A percentile compares a stretch with the other conserved stretches of the same genome.
phyloP scores from a whole-genome alignment of 2,113 vertebrate genomes.

The Micromys minutus region DNA sequence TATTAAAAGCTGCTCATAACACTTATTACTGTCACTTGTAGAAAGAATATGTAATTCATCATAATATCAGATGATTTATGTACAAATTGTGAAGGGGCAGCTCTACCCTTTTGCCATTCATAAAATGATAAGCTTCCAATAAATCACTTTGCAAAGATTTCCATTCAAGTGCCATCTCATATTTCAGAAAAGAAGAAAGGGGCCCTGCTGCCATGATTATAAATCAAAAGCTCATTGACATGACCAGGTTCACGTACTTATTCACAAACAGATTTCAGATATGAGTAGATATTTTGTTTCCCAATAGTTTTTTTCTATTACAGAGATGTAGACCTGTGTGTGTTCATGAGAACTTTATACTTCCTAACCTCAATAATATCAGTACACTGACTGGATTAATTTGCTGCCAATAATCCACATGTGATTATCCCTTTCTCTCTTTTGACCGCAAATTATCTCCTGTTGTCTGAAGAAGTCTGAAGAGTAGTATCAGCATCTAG shows the following conservation, averaged over 20 bases:
- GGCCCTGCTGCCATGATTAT: neutral
- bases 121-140: constrained; percentile 7
- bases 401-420: neutral
- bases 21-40: constrained; percentile 60
- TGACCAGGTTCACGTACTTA: constrained; percentile 10
- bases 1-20: constrained; percentile 70
- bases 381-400: neutral
- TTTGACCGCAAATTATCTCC: neutral
- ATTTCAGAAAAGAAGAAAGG: constrained; percentile 36
- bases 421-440: neutral
- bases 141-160: constrained; percentile 54
- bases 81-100: neutral
- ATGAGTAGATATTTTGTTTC: neutral
- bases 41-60: constrained; percentile 68
- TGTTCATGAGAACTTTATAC: neutral
- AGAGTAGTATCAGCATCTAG: neutral
- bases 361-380: neutral
- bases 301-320: neutral
- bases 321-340: neutral
- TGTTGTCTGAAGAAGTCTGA: neutral
- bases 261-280: constrained; percentile 22
- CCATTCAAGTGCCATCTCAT: neutral
- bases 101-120: constrained; percentile 22
- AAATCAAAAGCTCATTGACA: neutral
- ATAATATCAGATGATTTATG: constrained; percentile 64